Percentiles rank a stretch among this genome's conserved stretches.
phyloP scores from a whole-genome alignment of 1,140 invertebrate species.

The Asobara japonica region DNA sequence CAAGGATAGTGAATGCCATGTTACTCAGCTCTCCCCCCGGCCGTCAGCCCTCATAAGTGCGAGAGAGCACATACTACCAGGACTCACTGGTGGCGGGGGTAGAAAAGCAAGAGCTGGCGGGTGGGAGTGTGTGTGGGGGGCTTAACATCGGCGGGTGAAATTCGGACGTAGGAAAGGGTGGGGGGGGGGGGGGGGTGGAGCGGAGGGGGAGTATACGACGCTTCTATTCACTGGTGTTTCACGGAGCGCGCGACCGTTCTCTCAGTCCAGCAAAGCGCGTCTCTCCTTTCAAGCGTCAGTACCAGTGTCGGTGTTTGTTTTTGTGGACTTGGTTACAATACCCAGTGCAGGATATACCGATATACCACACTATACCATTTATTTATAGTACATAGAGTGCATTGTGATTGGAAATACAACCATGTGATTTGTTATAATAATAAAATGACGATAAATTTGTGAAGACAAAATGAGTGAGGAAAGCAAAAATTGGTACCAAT shows the following conservation, averaged over 20 bases:
- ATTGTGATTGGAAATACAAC: no score
- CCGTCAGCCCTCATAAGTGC: background rate
- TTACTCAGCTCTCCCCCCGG: background rate
- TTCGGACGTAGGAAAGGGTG: background rate
- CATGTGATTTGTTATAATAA: no score
- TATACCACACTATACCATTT: no score
- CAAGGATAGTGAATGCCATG: background rate
- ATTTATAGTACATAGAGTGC: background rate
- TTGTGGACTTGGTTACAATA: background rate
- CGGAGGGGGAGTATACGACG: background rate
- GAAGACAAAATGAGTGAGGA: no score
- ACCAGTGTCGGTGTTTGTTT: background rate
- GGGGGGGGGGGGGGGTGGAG: background rate
- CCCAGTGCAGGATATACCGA: background rate
- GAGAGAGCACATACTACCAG: background rate
- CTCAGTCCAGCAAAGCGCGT: slow-evolving; percentile 4
- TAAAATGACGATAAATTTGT: no score
- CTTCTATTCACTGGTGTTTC: slow-evolving; percentile 5
- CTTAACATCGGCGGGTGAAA: background rate
- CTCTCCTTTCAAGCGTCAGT: background rate
- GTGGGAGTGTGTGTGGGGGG: background rate
- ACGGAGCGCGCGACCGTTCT: background rate
- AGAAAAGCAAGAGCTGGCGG: background rate
- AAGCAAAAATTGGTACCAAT: no score
- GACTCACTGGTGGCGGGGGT: background rate